Conservation (phyloP, 2,888 invertebrate species). For the Andricus curvator region DNA sequence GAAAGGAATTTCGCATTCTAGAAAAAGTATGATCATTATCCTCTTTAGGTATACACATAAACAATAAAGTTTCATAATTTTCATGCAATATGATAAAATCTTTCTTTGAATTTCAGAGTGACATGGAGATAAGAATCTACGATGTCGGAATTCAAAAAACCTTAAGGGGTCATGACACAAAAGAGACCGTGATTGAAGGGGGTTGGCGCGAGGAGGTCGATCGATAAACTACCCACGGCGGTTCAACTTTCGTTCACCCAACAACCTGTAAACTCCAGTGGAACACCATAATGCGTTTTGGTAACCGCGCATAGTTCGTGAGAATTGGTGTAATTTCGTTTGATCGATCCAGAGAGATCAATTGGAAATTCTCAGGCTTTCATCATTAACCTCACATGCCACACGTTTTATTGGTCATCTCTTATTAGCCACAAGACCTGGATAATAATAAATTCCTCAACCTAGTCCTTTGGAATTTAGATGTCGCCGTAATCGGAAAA, state of each 20-base stretch:
- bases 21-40: neutral
- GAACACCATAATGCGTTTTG: neutral
- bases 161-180: neutral
- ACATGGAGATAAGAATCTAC: neutral
- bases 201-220: constrained; percentile 36
- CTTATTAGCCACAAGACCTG: no score
- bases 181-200: constrained; percentile 15
- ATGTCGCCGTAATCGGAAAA: no score
- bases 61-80: neutral
- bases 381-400: neutral
- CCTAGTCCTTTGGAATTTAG: no score
- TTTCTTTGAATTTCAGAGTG: neutral
- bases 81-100: neutral
- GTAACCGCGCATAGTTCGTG: neutral
- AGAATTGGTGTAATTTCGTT: neutral
- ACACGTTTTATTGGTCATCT: no score
- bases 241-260: constrained; percentile 42
- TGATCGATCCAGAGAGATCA: neutral
- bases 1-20: constrained; percentile 1
- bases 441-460: no score
- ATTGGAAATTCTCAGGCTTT: neutral
- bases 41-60: no score
- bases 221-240: constrained; percentile 50
- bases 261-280: constrained; percentile 48
- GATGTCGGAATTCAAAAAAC: constrained; percentile 46